Percentiles rank a stretch among this genome's conserved stretches.
phyloP scores from a whole-genome alignment of 2,888 invertebrate genomes.

The Apamea sordens region DNA sequence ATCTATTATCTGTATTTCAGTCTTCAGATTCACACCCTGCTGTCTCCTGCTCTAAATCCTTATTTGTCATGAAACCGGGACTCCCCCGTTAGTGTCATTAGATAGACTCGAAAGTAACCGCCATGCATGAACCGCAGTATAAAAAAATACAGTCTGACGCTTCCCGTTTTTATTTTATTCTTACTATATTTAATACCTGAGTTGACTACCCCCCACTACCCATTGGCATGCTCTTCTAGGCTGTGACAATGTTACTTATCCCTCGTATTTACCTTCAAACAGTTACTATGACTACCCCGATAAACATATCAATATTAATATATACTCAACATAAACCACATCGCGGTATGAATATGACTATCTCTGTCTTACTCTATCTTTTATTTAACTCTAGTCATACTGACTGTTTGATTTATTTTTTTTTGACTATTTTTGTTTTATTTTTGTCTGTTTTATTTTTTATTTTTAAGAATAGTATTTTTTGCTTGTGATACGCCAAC shows the following conservation, averaged over 20 bases:
- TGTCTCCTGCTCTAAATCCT: constrained; percentile 63
- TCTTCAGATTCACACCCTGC: constrained; percentile 59
- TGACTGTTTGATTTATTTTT: constrained; percentile 89
- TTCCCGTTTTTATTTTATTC: constrained; percentile 76
- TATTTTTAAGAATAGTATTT: constrained; percentile 85
- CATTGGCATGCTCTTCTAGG: constrained; percentile 89
- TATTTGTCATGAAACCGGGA: constrained; percentile 84
- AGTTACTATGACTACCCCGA: constrained; percentile 87
- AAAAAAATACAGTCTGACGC: constrained; percentile 84
- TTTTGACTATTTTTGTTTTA: constrained; percentile 76
- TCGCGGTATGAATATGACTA: constrained; percentile 88
- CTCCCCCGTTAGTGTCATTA: constrained; percentile 74
- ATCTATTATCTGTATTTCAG: constrained; percentile 66
- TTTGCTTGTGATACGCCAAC: constrained; percentile 89
- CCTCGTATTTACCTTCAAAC: constrained; percentile 87
- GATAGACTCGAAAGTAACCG: constrained; percentile 74
- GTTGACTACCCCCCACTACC: constrained; percentile 80
- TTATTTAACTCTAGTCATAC: constrained; percentile 89
- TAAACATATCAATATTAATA: constrained; percentile 69
- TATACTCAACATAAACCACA: constrained; percentile 85
- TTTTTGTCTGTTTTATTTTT: constrained; percentile 78
- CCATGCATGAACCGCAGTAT: constrained; percentile 84
- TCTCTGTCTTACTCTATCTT: constrained; percentile 87
- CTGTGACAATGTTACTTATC: constrained; percentile 89
- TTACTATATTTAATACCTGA: constrained; percentile 75